Conservation (phyloP, 2,888 invertebrate species). For the Cecidostiba fungosa region DNA sequence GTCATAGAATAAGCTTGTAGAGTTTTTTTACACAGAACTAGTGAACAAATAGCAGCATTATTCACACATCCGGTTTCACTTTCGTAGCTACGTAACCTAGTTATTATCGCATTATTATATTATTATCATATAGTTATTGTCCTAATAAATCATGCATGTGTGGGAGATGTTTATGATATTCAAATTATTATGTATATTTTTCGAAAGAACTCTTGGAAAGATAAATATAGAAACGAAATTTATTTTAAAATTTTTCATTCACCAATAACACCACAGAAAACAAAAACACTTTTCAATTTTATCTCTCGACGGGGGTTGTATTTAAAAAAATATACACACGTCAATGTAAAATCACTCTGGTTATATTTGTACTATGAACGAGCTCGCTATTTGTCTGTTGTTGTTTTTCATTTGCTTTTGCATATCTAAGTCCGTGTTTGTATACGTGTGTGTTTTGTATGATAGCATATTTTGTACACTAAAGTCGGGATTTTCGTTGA, state of each 20-base stretch:
- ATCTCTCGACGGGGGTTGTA: background rate
- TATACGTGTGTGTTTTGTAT: background rate
- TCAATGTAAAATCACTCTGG: constrained; percentile 33
- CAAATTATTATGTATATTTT: too few species aligned
- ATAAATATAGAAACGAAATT: too few species aligned
- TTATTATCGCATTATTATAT: background rate
- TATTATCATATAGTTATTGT: constrained; percentile 16
- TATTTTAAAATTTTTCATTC: too few species aligned
- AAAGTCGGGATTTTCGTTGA: constrained; percentile 31
- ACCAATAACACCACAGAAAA: background rate
- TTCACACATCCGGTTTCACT: background rate
- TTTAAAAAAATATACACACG: constrained; percentile 38
- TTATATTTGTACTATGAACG: constrained; percentile 44
- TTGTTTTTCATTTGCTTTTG: background rate
- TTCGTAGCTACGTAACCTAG: constrained; percentile 1
- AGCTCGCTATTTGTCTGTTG: constrained; percentile 22
- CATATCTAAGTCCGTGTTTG: background rate
- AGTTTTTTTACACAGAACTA: constrained; percentile 5
- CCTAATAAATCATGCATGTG: constrained; percentile 7
- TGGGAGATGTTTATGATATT: too few species aligned
- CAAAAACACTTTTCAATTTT: background rate
- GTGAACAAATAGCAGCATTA: constrained; percentile 6
- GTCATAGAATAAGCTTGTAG: background rate
- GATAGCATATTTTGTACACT: background rate
- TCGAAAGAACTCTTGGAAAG: too few species aligned